Evolutionary conservation across 2,797 vertebrate species (phyloP).

Genomic region (Liparis tanakae): DNA sequence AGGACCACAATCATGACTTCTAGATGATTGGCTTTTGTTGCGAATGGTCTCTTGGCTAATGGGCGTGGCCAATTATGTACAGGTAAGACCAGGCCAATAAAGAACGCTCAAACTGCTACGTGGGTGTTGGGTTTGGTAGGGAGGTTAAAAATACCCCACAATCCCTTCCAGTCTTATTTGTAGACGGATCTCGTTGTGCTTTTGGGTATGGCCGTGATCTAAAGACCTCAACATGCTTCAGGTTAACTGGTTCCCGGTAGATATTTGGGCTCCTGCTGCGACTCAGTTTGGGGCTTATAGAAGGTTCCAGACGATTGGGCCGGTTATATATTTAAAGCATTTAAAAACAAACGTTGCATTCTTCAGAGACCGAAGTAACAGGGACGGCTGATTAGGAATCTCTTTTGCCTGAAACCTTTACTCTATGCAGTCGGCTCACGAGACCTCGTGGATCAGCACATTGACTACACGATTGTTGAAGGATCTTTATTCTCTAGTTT

Average conservation of each 20-base stretch:
- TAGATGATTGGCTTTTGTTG: background rate
- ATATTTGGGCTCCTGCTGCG: background rate
- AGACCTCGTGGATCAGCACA: slow-evolving; percentile 75
- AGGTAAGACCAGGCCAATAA: background rate
- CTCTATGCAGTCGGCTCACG: slow-evolving; percentile 88
- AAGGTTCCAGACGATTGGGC: background rate
- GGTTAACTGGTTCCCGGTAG: no score
- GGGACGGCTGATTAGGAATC: slow-evolving; percentile 13
- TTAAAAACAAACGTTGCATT: slow-evolving; percentile 30
- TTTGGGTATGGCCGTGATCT: no score
- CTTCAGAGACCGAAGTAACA: background rate
- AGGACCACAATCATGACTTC: background rate
- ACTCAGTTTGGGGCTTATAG: background rate
- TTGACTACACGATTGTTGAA: slow-evolving; percentile 63
- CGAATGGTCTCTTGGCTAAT: background rate
- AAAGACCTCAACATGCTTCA: no score
- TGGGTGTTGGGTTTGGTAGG: no score
- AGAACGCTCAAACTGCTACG: no score
- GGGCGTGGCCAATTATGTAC: no score
- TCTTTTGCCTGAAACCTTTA: slow-evolving; percentile 84
- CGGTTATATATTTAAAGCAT: slow-evolving; percentile 26
- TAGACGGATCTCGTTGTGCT: no score
- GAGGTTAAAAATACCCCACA: no score
- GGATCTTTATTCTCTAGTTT: slow-evolving; percentile 48
- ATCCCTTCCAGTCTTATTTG: no score